Evolutionary conservation across 2,888 invertebrate genomes (phyloP).

Genomic region (Bombylius major): DNA sequence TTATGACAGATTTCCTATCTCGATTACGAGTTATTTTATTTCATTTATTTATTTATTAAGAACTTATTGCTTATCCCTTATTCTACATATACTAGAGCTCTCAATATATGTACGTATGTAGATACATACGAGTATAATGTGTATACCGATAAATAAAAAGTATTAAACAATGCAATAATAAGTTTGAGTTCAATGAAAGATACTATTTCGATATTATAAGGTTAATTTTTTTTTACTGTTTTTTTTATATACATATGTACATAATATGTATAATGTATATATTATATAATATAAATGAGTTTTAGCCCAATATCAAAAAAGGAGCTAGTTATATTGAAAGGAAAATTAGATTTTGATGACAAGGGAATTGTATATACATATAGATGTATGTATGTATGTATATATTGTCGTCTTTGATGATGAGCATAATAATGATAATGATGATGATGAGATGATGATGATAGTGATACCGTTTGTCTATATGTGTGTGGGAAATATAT

Average conservation of each 20-base stretch:
- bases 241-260: conserved; percentile 2
- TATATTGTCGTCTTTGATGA: background rate
- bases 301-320: background rate
- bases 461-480: background rate
- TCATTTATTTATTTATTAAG: background rate
- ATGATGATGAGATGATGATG: background rate
- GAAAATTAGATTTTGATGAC: conserved; percentile 34
- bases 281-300: background rate
- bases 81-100: background rate
- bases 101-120: too few species aligned
- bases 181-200: too few species aligned
- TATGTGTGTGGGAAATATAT: background rate
- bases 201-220: too few species aligned
- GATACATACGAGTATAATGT: too few species aligned
- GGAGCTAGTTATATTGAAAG: conserved; percentile 4
- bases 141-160: too few species aligned
- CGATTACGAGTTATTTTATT: conserved; percentile 19
- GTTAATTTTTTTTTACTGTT: too few species aligned
- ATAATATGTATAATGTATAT: too few species aligned
- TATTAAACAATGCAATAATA: too few species aligned
- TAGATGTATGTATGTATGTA: conserved; percentile 11
- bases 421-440: background rate
- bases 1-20: conserved; percentile 36
- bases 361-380: conserved; percentile 32
- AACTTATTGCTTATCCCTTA: background rate